Base-by-base conservation (phyloP, 1,140 invertebrate species). In the Gonatopus flavifemur region DNA sequence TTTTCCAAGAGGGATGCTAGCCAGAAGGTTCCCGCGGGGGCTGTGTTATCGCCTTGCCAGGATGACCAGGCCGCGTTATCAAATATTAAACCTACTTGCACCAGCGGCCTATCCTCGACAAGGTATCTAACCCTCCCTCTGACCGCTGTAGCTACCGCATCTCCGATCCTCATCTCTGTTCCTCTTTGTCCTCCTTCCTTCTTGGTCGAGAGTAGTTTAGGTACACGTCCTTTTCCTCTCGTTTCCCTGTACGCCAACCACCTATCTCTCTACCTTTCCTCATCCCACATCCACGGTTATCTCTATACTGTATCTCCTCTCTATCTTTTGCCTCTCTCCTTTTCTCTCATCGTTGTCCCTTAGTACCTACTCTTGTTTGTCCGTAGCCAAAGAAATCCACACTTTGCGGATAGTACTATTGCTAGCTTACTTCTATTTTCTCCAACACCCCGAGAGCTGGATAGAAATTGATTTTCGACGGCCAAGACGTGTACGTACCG, bases 11-110 rank as follows among this genome's bases (percentile, higher is more conserved):
- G 67, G 67, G 66, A 72, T 70, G 64, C 66, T 69, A 64, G 64
- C 52, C 64, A 64, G 69, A 75, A 72, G 70, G 67, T 74, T 76
- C 75, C 74, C 72, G 73, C 64, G 76, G 72, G 76, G 72, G 62
- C 70, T 68, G 72, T 77, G 74, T 78, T 78, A 78, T 76, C 76
- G 74, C 74, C 76, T 77, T 68, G 69, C 61, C 72, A 76, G 74
- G 74, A 76, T 78, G 76, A 78, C 76, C 76, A 77, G 69, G 65
- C 69, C 68, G 70, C 73, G 67, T 55, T 75, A 78, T 78, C 68
- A 76, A 76, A 76, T 77, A 77, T 77, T 77, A 76, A 77, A 75
- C 62, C 59, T 70, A 72, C 74, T 77, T 77, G 72, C 71, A 77
- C 64, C 66, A 57, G 55, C 59, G 50, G 62, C 62, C 55, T 59